These are phyloP conservation scores for Megaceryle alcyon DNA, from an alignment of 2,797 vertebrate genomes.

Conservation along the genomic window DNA sequence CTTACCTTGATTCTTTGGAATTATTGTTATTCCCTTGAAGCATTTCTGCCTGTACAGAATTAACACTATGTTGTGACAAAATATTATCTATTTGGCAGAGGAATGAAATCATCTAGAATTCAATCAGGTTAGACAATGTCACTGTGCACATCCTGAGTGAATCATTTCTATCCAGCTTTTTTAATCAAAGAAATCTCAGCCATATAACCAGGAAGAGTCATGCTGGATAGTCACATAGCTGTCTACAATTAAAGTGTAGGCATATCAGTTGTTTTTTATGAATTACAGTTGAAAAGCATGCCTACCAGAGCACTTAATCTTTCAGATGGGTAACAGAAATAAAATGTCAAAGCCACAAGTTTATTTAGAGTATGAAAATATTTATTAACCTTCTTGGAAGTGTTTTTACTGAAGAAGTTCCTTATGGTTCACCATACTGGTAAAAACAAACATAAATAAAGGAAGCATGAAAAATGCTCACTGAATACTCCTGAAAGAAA, in stretches of 20 bases:
- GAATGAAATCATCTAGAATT: constrained; percentile 82
- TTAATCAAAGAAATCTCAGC: constrained; percentile 46
- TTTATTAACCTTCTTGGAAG: constrained; percentile 43
- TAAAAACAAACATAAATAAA: constrained; percentile 25
- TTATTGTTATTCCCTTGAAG: constrained; percentile 81
- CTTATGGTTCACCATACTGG: constrained; percentile 1
- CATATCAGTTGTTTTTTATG: neutral
- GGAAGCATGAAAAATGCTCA: neutral
- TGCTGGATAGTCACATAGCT: neutral
- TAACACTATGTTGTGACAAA: constrained; percentile 82
- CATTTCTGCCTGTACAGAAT: constrained; percentile 80
- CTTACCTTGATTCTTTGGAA: constrained; percentile 67
- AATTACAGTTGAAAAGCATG: constrained; percentile 38
- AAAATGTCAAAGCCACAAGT: constrained; percentile 25
- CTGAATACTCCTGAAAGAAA: neutral
- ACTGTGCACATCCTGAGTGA: constrained; percentile 63
- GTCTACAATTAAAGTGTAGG: constrained; percentile 42
- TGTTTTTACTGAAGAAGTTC: constrained; percentile 28
- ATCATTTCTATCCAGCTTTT: constrained; percentile 69
- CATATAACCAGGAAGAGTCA: neutral
- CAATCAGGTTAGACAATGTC: constrained; percentile 81
- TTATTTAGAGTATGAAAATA: constrained; percentile 44
- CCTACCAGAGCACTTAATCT: constrained; percentile 34
- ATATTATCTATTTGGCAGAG: constrained; percentile 82
- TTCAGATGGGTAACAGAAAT: constrained; percentile 37